phyloP scores from a whole-genome alignment of 2,888 invertebrate species.

The Platycheirus albimanus region DNA sequence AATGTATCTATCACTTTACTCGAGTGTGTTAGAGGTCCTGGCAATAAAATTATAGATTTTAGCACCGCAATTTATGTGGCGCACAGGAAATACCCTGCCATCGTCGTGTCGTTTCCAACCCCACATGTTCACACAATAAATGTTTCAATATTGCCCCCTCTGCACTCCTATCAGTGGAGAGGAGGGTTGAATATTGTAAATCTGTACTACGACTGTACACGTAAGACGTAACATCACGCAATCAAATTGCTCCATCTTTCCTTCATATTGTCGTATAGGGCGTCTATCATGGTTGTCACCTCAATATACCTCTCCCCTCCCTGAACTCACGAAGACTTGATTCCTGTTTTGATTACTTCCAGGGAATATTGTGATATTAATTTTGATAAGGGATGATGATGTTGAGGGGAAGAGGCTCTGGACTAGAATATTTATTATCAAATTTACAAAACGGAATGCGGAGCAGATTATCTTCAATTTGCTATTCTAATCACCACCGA shows the following conservation, averaged over 20 bases:
- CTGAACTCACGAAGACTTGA: too few relatives aligned
- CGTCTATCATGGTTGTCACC: too few relatives aligned
- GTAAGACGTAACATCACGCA: constrained; percentile 20
- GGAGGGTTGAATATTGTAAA: constrained; percentile 9
- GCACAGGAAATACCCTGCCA: background rate
- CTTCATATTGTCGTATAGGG: too few relatives aligned
- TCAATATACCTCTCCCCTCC: background rate
- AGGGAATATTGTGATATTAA: background rate
- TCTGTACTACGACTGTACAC: constrained; percentile 9
- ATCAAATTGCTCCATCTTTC: too few relatives aligned
- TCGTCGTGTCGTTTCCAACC: too few relatives aligned
- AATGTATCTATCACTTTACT: constrained; percentile 1
- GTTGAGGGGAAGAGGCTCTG: too few relatives aligned
- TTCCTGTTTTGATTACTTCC: constrained; percentile 2
- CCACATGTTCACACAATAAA: constrained; percentile 11
- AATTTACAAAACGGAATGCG: background rate
- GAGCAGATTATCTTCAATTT: constrained; percentile 2
- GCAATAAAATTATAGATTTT: constrained; percentile 21
- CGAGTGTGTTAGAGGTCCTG: constrained; percentile 4
- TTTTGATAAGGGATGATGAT: background rate
- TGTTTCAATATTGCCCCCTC: constrained; percentile 10
- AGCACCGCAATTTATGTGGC: constrained; percentile 17
- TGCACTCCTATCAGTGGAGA: too few relatives aligned
- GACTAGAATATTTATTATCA: background rate
- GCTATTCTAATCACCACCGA: background rate